Percentiles rank a stretch among this genome's conserved stretches.
These are phyloP conservation scores for Neosalanx taihuensis DNA, from an alignment of 2,797 vertebrate genomes.

Conservation along the genomic window DNA sequence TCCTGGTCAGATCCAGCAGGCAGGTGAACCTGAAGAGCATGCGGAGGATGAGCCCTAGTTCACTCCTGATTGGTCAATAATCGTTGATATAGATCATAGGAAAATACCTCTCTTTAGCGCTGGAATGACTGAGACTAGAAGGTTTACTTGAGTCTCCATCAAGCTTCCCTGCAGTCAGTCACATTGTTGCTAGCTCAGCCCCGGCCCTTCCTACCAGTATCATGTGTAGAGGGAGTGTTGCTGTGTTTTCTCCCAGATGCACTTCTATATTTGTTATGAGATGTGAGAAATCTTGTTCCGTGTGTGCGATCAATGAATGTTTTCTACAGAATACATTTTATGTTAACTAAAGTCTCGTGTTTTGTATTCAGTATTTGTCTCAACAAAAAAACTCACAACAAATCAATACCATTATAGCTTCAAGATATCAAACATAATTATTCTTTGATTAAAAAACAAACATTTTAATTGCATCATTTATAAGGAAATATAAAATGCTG, in stretches of 20 bases:
- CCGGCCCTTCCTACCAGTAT: not conserved
- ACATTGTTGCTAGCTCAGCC: not conserved
- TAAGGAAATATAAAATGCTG: slow-evolving; percentile 15
- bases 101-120: not conserved
- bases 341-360: slow-evolving; percentile 8
- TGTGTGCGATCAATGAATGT: slow-evolving; percentile 23
- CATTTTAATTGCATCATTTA: slow-evolving; percentile 11
- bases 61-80: not conserved
- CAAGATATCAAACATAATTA: no score
- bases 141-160: not conserved
- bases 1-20: slow-evolving; percentile 4
- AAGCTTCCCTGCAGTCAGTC: not conserved
- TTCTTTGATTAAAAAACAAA: not conserved
- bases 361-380: not conserved
- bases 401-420: no score
- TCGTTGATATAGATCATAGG: not conserved
- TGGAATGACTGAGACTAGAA: slow-evolving; percentile 1
- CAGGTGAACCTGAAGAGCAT: not conserved
- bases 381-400: not conserved
- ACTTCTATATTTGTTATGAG: slow-evolving; percentile 17
- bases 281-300: slow-evolving; percentile 25
- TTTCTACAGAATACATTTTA: slow-evolving; percentile 49
- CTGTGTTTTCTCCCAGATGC: slow-evolving; percentile 5
- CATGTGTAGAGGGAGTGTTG: not conserved
- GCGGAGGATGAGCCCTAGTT: not conserved